Conservation (phyloP, 2,797 vertebrate species). For the Falco cherrug region DNA sequence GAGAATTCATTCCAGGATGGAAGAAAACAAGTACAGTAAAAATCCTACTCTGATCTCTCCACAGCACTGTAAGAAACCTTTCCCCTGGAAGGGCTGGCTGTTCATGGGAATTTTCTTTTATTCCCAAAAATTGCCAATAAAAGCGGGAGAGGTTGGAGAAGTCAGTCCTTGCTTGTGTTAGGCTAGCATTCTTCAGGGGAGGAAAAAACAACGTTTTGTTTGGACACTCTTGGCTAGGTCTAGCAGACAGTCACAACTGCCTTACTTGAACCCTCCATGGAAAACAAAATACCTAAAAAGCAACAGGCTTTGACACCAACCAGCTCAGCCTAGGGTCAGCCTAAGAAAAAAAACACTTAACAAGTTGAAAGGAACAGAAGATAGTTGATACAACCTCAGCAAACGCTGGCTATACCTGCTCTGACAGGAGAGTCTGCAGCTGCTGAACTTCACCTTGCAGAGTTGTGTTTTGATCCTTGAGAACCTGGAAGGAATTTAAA, state of each 20-base stretch:
- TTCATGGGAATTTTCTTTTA: neutral
- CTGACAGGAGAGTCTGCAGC: slow-evolving; percentile 87
- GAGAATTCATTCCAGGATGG: neutral
- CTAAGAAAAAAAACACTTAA: neutral
- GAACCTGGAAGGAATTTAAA: slow-evolving; percentile 77
- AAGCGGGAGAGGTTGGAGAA: neutral
- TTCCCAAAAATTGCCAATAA: neutral
- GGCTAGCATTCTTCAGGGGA: neutral
- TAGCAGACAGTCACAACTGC: neutral
- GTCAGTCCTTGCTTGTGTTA: neutral
- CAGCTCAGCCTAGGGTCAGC: neutral
- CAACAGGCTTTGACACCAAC: neutral
- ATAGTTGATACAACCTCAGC: neutral
- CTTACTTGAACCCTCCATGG: neutral
- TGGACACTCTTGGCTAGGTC: neutral
- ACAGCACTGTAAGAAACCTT: neutral
- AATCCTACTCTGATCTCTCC: neutral
- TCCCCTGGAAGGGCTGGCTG: neutral
- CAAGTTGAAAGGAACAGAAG: neutral
- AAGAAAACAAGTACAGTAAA: neutral
- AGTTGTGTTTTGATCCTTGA: slow-evolving; percentile 88
- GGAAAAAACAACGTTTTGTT: neutral
- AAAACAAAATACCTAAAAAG: neutral
- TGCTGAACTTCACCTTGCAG: slow-evolving; percentile 89
- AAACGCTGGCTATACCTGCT: slow-evolving; percentile 82